A percentile compares a stretch with the other conserved stretches of the same genome.
Conservation (phyloP, 2,797 vertebrate genomes). For the Syndactyla subalaris region DNA sequence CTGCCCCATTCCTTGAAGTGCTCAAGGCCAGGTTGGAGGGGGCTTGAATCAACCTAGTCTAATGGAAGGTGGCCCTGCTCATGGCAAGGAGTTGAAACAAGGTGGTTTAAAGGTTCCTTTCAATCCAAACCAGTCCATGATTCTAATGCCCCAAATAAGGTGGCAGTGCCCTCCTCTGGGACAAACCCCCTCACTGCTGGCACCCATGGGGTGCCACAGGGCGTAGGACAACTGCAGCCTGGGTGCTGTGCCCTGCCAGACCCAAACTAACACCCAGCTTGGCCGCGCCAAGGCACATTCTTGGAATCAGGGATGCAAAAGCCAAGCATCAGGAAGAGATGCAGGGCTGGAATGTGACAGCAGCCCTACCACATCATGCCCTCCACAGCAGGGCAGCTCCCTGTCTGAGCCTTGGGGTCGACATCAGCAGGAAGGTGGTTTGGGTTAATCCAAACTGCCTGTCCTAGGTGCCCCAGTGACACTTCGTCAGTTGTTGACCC, state of each 20-base stretch:
- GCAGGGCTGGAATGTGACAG: not conserved
- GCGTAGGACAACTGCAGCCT: accelerated
- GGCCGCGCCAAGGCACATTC: accelerated
- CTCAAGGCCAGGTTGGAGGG: not conserved
- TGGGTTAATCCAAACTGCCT: not conserved
- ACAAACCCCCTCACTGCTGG: not conserved
- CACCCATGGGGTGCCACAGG: not conserved
- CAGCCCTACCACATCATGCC: accelerated
- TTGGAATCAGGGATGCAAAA: not conserved
- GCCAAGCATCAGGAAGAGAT: not conserved
- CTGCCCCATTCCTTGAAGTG: not conserved
- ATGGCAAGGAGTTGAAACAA: not conserved
- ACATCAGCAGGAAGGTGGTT: not conserved
- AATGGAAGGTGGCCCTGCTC: not conserved
- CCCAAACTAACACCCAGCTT: accelerated
- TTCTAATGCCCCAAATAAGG: not conserved
- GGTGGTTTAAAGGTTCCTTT: not conserved
- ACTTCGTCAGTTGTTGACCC: not conserved
- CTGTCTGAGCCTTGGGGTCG: not conserved
- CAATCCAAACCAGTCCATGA: not conserved
- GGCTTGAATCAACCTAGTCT: not conserved
- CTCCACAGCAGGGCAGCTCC: not conserved
- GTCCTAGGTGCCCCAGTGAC: not conserved
- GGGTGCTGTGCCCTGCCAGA: not conserved
- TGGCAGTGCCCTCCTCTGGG: not conserved